Conservation (phyloP, 2,888 invertebrate genomes). For the Eupithecia subfuscata region DNA sequence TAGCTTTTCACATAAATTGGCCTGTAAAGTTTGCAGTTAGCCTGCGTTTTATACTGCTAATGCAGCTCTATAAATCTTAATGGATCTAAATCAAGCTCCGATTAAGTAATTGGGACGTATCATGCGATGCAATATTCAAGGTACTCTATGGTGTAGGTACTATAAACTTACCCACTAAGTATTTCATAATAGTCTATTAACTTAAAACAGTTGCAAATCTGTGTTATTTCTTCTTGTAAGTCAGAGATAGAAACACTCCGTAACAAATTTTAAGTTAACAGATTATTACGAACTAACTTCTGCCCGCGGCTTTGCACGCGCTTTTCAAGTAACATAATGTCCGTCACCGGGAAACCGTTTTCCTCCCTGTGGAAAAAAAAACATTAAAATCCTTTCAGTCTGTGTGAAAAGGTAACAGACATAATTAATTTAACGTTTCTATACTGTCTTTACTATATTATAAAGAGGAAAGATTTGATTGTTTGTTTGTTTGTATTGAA, state of each 20-base stretch:
- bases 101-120: conserved; percentile 12
- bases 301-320: background rate
- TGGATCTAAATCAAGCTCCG: conserved; percentile 15
- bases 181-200: background rate
- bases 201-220: background rate
- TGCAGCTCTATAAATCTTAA: conserved; percentile 7
- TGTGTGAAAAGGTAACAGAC: no score
- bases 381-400: no score
- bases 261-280: background rate
- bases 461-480: no score
- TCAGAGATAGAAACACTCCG: background rate
- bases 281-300: background rate
- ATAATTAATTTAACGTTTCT: no score
- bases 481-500: no score
- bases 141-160: background rate
- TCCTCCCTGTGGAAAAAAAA: no score
- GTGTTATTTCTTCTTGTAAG: background rate
- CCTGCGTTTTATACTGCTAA: conserved; percentile 6
- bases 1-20: conserved; percentile 4
- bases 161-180: background rate
- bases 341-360: no score
- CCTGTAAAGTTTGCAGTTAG: conserved; percentile 2
- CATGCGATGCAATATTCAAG: conserved; percentile 13
- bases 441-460: no score
- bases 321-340: no score